Evolutionary conservation across 1,140 invertebrate genomes (phyloP).

Genomic region (Caenorhabditis brenneri): DNA sequence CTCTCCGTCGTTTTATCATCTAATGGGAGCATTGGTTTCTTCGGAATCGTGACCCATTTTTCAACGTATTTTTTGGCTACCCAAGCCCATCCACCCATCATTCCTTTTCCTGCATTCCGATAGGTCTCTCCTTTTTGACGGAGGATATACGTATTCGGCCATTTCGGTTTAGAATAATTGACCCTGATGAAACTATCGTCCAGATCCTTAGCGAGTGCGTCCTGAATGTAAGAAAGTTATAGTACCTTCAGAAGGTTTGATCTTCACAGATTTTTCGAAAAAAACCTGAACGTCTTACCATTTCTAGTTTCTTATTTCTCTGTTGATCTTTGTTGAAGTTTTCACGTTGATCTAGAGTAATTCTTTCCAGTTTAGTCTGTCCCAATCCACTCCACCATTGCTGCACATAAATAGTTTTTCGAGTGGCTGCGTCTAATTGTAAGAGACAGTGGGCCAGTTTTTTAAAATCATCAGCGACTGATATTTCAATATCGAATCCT

Average conservation of each 20-base stretch:
- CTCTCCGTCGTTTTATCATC: neutral
- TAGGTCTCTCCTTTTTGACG: slow-evolving; percentile 45
- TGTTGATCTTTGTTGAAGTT: slow-evolving; percentile 40
- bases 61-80: slow-evolving; percentile 11
- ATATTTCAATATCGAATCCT: neutral
- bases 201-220: slow-evolving; percentile 20
- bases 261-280: neutral
- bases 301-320: slow-evolving; percentile 44
- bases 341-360: slow-evolving; percentile 47
- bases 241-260: neutral
- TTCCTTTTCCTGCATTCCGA: slow-evolving; percentile 49
- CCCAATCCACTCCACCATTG: slow-evolving; percentile 56
- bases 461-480: neutral
- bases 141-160: slow-evolving; percentile 12
- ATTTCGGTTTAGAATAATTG: slow-evolving; percentile 2
- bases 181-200: slow-evolving; percentile 10
- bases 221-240: slow-evolving; percentile 3
- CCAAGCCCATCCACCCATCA: slow-evolving; percentile 58
- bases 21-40: neutral
- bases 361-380: slow-evolving; percentile 47
- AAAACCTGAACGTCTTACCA: neutral
- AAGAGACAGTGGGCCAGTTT: neutral
- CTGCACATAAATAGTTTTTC: slow-evolving; percentile 28
- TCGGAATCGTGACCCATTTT: neutral
- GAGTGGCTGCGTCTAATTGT: neutral